Percentiles rank a stretch among this genome's conserved stretches.
Evolutionary conservation across 2,797 vertebrate species (phyloP).

Genomic region (Sciurus carolinensis): DNA sequence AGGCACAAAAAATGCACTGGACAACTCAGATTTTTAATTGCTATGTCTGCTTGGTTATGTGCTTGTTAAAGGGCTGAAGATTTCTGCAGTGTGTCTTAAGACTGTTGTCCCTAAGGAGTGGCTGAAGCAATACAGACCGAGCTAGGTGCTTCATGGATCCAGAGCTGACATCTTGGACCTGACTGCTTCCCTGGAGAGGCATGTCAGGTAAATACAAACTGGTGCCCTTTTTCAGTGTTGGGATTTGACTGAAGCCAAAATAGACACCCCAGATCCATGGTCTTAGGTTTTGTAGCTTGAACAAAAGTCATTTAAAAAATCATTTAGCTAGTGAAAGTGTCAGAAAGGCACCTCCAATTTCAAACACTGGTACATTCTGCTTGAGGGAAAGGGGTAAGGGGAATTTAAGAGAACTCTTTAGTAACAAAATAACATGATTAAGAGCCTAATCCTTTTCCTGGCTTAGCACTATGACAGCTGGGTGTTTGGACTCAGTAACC

Average conservation of each 20-base stretch:
- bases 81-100: slow-evolving; percentile 18
- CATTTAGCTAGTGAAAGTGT: slow-evolving; percentile 38
- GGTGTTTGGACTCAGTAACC: slow-evolving; percentile 45
- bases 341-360: slow-evolving; percentile 64
- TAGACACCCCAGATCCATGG: neutral
- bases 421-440: slow-evolving; percentile 77
- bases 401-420: slow-evolving; percentile 60
- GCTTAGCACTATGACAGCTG: slow-evolving; percentile 79
- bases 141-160: neutral
- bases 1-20: neutral
- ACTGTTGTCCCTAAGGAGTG: neutral
- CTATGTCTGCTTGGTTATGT: neutral
- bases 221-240: neutral
- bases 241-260: slow-evolving; percentile 44
- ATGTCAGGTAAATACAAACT: neutral
- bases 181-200: neutral
- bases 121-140: neutral
- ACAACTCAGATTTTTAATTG: slow-evolving; percentile 26
- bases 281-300: neutral
- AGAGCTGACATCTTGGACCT: neutral
- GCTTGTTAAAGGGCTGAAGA: neutral
- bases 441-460: slow-evolving; percentile 72
- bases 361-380: slow-evolving; percentile 66
- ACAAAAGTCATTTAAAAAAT: slow-evolving; percentile 73
- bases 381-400: neutral